Percentiles rank a stretch among this genome's conserved stretches.
Conservation (phyloP, 2,888 invertebrate genomes). For the Odontocerum albicorne region DNA sequence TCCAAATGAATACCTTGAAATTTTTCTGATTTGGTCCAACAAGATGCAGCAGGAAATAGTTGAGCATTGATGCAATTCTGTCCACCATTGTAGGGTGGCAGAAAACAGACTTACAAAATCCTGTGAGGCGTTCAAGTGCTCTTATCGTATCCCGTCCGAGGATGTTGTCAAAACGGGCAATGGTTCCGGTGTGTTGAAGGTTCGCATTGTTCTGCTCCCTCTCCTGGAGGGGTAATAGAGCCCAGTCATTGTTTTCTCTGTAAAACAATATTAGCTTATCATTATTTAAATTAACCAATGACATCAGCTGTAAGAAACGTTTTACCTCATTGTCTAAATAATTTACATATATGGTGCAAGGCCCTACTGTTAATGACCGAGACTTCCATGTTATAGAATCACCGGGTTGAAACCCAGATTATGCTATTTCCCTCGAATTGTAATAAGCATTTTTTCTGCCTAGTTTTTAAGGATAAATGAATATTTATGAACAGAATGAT, state of each 20-base stretch:
- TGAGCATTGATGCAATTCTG: slow-evolving; percentile 91
- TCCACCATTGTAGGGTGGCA: slow-evolving; percentile 91
- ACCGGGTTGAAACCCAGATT: no score
- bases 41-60: slow-evolving; percentile 87
- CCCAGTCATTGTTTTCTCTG: slow-evolving; percentile 63
- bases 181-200: slow-evolving; percentile 75
- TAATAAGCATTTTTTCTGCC: no score
- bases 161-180: slow-evolving; percentile 91
- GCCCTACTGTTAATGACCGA: no score
- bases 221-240: slow-evolving; percentile 66
- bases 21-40: slow-evolving; percentile 92
- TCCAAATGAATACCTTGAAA: slow-evolving; percentile 66
- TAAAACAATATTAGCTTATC: slow-evolving; percentile 30
- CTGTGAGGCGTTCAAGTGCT: slow-evolving; percentile 74
- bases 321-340: no score
- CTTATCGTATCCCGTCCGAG: slow-evolving; percentile 87
- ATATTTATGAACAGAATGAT: no score
- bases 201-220: slow-evolving; percentile 72
- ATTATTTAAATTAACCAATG: no score
- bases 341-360: no score
- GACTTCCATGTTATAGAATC: no score
- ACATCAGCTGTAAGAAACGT: no score
- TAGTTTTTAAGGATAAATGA: no score
- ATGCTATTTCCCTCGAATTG: no score
- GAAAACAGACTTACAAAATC: slow-evolving; percentile 77